Percentiles rank a stretch among this genome's conserved stretches.
Evolutionary conservation across 2,113 vertebrate genomes (phyloP).

Genomic region (Siniperca knerii): DNA sequence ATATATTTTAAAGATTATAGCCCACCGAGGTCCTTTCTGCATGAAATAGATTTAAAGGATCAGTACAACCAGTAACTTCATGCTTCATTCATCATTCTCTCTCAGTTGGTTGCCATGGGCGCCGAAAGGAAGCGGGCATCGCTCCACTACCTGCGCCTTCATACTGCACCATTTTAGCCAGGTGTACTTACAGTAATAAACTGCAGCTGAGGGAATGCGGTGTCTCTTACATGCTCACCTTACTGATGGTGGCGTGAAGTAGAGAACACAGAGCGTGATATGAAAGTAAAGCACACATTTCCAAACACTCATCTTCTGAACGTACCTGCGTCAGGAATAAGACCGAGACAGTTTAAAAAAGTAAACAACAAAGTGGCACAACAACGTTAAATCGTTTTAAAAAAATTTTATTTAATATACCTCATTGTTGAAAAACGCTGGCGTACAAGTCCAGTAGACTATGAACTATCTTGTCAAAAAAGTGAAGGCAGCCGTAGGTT

Average conservation of each 20-base stretch:
- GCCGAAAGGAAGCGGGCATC: too few species aligned
- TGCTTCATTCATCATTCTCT: too few species aligned
- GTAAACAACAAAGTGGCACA: background rate
- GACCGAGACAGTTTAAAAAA: slow-evolving; percentile 21
- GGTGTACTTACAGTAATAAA: background rate
- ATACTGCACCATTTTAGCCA: background rate
- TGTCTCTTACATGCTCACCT: slow-evolving; percentile 42
- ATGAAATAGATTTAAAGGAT: too few species aligned
- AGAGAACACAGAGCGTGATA: slow-evolving; percentile 9
- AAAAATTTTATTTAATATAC: slow-evolving; percentile 13
- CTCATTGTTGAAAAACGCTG: slow-evolving; percentile 18
- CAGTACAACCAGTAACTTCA: too few species aligned
- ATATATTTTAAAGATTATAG: too few species aligned
- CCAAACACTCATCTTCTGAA: background rate
- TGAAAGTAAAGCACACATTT: slow-evolving; percentile 34
- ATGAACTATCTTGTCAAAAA: too few species aligned
- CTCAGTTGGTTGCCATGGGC: too few species aligned
- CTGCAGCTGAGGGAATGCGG: background rate
- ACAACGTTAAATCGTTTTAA: too few species aligned
- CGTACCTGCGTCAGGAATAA: slow-evolving; percentile 25
- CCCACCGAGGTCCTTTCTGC: too few species aligned
- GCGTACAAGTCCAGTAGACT: background rate
- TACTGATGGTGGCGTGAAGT: background rate
- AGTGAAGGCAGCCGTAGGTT: too few species aligned
- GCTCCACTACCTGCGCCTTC: too few species aligned